These are phyloP conservation scores for Leptopilina syphax DNA, from an alignment of 2,888 invertebrate species.

Conservation along the genomic window DNA sequence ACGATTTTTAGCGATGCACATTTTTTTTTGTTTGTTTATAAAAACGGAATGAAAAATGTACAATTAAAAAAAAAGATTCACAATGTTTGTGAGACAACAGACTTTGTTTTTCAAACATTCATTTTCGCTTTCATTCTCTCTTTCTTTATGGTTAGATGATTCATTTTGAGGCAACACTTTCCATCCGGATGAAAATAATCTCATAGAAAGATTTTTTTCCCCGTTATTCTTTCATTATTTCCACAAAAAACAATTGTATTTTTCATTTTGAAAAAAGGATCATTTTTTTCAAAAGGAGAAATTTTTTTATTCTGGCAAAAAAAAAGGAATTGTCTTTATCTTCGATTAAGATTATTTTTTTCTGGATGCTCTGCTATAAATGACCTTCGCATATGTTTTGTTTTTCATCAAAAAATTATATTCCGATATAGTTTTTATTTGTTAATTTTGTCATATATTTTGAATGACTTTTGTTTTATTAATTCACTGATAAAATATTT, in stretches of 20 bases:
- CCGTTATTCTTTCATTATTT: no score
- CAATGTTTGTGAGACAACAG: not conserved
- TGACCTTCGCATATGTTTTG: not conserved
- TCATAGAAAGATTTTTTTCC: no score
- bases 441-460: no score
- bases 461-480: no score
- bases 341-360: not conserved
- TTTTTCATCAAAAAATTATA: not conserved
- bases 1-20: not conserved
- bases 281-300: no score
- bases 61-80: slow-evolving; percentile 2
- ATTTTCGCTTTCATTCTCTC: not conserved
- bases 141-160: not conserved
- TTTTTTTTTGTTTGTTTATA: not conserved
- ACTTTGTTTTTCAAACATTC: not conserved
- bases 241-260: no score
- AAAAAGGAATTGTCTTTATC: not conserved
- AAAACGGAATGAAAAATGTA: slow-evolving; percentile 12
- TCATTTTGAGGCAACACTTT: not conserved
- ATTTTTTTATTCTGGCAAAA: no score
- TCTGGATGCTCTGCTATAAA: no score
- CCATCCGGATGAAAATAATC: no score
- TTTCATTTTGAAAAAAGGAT: not conserved
- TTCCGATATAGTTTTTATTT: no score
- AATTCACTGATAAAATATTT: slow-evolving; percentile 11